Evolutionary conservation across 2,888 invertebrate species (phyloP).

Genomic region (Bellardia bayeri): DNA sequence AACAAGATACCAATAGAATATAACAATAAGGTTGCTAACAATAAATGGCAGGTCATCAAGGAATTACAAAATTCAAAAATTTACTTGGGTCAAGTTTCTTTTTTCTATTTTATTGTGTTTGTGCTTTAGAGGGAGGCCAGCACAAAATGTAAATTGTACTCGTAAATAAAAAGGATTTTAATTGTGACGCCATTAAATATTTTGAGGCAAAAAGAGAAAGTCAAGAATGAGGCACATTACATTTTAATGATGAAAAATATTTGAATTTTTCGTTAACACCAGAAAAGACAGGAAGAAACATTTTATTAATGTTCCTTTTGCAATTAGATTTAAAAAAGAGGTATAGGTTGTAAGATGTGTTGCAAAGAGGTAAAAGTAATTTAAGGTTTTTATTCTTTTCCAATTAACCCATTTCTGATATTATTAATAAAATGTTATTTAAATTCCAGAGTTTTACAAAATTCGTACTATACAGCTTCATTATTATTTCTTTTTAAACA

Average conservation of each 20-base stretch:
- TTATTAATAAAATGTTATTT: too few relatives aligned
- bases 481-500: too few relatives aligned
- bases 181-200: constrained; percentile 76
- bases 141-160: neutral
- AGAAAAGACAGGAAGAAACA: constrained; percentile 55
- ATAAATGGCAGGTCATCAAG: constrained; percentile 81
- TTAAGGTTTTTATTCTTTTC: constrained; percentile 22
- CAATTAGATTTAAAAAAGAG: constrained; percentile 19
- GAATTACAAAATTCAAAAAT: constrained; percentile 74
- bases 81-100: constrained; percentile 46
- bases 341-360: neutral
- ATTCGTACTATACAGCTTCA: too few relatives aligned
- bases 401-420: neutral
- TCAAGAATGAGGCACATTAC: constrained; percentile 34
- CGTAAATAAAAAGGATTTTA: constrained; percentile 76
- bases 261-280: constrained; percentile 48
- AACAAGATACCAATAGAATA: constrained; percentile 55
- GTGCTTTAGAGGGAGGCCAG: constrained; percentile 39
- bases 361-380: constrained; percentile 19
- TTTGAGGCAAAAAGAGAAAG: constrained; percentile 50
- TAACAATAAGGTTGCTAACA: constrained; percentile 24
- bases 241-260: constrained; percentile 65
- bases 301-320: constrained; percentile 66
- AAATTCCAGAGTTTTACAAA: too few relatives aligned
- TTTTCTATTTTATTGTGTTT: neutral